phyloP scores from a whole-genome alignment of 2,113 vertebrate species.

The Ptyas mucosa region DNA sequence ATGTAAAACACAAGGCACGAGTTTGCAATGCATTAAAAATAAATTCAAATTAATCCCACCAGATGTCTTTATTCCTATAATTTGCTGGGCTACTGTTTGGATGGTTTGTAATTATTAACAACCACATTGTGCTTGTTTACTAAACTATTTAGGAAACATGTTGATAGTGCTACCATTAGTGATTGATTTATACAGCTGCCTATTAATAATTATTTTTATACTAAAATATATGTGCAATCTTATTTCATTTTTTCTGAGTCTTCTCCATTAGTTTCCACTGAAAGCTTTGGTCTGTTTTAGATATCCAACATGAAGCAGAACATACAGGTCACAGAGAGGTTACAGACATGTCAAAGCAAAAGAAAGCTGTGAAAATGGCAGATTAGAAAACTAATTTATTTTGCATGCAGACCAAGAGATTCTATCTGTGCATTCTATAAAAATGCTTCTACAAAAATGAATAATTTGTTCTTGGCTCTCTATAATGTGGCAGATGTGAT shows the following conservation, averaged over 20 bases:
- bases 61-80: background rate
- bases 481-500: background rate
- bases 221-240: background rate
- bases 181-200: background rate
- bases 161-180: background rate
- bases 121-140: background rate
- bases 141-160: background rate
- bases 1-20: background rate
- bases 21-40: background rate
- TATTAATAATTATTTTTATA: background rate
- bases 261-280: background rate
- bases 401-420: background rate
- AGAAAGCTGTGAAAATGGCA: background rate
- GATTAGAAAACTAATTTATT: background rate
- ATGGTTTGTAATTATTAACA: background rate
- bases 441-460: background rate
- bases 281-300: background rate
- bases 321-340: background rate
- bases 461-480: background rate
- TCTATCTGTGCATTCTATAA: background rate
- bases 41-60: background rate
- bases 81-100: background rate
- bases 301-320: background rate
- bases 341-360: background rate
- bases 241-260: background rate